Evolutionary conservation across 2,888 invertebrate genomes (phyloP), one percentile per base, ranked within the genome.

Genomic region (Mimumesa dahlbomi): DNA sequence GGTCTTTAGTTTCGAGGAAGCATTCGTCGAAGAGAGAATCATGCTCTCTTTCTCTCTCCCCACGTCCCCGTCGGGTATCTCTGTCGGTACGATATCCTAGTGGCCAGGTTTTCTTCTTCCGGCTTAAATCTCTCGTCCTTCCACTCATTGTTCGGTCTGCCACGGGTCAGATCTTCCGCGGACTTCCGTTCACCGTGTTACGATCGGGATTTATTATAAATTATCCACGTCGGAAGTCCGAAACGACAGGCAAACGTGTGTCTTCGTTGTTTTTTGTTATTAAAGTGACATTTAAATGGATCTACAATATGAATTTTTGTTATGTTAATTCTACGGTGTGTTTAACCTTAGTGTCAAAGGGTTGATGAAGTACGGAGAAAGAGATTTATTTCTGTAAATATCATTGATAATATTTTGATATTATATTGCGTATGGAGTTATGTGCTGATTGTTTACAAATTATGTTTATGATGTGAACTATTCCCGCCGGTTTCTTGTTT

Each of bases 1-100:
- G 61, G 56, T 54, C 78, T 73, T 76, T 73, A 79, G 78, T 79
- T 79, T 73, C 73, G 73, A 69, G 49, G 59, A 73, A 72, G 73
- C 78, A 61, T 52, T 65, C 76, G 54, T 73, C 69, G 69, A 79
- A 65, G 79, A 64, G 63, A 64, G 79, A 58, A 72, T 57, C 57
- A 56, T 54, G 59, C 63, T 50, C 54, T 68, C 56, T 52, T 53
- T 52, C 38, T 25, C 36, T 36, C 56, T 43, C 4, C 54, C 31
- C 29, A 19, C 16, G 2, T 40, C 11, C 34, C 16, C 25, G 1
- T 36, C 14, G 13, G n/a, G 25, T 6, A 13, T 40, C 31, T n/a
- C n/a, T n/a, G n/a, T n/a, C n/a, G n/a, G n/a, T n/a, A n/a, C n/a
- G n/a, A n/a, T n/a, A 45, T 53, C 42, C 61, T 45, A 49, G 46